Evolutionary conservation across 2,888 invertebrate genomes (phyloP).

Genomic region (Cryptophagus acutangulus): DNA sequence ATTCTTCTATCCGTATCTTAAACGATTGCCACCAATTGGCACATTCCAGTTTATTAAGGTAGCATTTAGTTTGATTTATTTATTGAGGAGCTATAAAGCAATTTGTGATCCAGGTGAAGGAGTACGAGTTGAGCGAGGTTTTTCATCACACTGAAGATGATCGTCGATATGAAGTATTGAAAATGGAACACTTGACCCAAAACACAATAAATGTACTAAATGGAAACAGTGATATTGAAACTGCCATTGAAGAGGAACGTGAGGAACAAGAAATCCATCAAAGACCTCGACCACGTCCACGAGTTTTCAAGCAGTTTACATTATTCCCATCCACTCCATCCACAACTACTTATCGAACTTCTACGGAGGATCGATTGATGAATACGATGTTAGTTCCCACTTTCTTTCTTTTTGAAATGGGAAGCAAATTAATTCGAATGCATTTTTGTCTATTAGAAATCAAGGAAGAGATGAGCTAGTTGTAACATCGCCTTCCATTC

Average conservation of each 20-base stretch:
- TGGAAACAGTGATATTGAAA: constrained; percentile 67
- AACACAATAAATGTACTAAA: constrained; percentile 58
- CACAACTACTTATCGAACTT: constrained; percentile 26
- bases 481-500: constrained; percentile 42
- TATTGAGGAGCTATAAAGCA: constrained; percentile 1
- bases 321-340: constrained; percentile 28
- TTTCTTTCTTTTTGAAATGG: not conserved
- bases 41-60: constrained; percentile 90
- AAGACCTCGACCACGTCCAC: constrained; percentile 29
- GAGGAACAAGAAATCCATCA: constrained; percentile 57
- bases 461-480: constrained; percentile 19
- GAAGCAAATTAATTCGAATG: constrained; percentile 1
- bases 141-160: constrained; percentile 81
- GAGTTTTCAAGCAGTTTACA: constrained; percentile 33
- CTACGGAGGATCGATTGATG: constrained; percentile 35
- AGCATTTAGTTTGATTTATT: constrained; percentile 21
- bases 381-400: constrained; percentile 41
- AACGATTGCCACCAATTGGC: constrained; percentile 82
- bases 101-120: constrained; percentile 61
- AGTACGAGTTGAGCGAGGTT: constrained; percentile 82
- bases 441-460: no score
- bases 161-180: constrained; percentile 66
- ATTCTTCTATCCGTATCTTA: constrained; percentile 87
- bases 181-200: constrained; percentile 55
- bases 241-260: constrained; percentile 75